Conservation (phyloP, 30 jellyfish, hydroid and myxozoan genomes). For the Turritopsis dohrnii region DNA sequence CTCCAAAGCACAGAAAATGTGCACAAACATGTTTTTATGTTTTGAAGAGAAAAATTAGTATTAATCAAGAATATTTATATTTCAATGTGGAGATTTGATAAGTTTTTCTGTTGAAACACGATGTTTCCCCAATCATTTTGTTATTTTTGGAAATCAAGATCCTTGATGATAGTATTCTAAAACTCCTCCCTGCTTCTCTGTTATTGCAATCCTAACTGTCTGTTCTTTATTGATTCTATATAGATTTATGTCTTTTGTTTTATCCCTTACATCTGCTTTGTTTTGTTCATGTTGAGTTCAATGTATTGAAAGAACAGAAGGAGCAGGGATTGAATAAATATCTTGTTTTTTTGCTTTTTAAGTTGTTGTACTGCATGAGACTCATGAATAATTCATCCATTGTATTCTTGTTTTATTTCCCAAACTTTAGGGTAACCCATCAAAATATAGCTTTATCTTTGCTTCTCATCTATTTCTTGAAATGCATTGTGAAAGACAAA, state of each 20-base stretch:
- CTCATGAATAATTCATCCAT: neutral
- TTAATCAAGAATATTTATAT: too few species aligned
- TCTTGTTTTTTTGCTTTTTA: neutral
- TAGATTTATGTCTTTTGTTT: neutral
- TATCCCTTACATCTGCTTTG: neutral
- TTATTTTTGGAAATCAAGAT: neutral
- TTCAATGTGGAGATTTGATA: too few species aligned
- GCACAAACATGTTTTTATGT: too few species aligned
- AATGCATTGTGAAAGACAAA: neutral
- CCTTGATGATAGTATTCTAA: neutral
- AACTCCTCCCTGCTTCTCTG: neutral
- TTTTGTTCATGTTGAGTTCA: neutral
- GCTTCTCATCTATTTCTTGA: neutral
- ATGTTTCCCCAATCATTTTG: neutral
- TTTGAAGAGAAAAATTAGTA: too few species aligned
- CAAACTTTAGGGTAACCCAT: too few species aligned
- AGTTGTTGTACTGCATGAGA: neutral
- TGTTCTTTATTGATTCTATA: neutral
- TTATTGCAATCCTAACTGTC: neutral
- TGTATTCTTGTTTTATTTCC: neutral
- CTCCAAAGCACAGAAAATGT: too few species aligned
- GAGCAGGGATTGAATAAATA: neutral
- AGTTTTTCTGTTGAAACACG: neutral
- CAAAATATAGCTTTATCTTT: neutral
- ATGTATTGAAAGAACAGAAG: neutral